Evolutionary conservation across 1,140 invertebrate genomes (phyloP).

Genomic region (Hormaphis cornu): DNA sequence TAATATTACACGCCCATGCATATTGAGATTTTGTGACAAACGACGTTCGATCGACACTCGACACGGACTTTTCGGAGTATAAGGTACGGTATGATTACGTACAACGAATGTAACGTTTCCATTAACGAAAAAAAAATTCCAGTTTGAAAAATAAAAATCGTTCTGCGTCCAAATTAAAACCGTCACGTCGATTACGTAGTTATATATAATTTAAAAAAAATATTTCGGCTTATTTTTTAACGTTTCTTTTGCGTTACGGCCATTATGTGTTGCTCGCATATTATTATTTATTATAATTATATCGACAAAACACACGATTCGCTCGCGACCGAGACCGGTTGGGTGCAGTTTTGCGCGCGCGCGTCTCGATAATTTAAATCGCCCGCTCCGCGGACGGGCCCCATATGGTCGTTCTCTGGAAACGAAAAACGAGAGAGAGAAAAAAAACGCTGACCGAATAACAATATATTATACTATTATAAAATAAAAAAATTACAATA

Average conservation of each 20-base stretch:
- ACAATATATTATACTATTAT: too few relatives aligned
- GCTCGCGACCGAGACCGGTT: neutral
- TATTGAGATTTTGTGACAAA: neutral
- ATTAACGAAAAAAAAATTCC: neutral
- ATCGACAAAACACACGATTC: too few relatives aligned
- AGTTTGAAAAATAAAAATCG: neutral
- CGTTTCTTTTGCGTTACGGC: neutral
- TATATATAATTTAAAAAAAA: too few relatives aligned
- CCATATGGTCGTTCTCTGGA: neutral
- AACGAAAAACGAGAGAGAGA: too few relatives aligned
- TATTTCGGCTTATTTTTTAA: neutral
- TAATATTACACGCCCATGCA: too few relatives aligned
- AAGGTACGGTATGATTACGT: too few relatives aligned
- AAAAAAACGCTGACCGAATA: slow-evolving; percentile 2
- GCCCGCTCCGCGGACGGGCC: neutral
- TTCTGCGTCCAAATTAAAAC: neutral
- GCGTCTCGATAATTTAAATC: slow-evolving; percentile 6
- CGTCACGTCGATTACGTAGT: too few relatives aligned
- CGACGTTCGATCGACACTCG: neutral
- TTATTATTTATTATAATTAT: too few relatives aligned
- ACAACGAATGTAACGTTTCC: neutral
- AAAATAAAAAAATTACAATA: too few relatives aligned
- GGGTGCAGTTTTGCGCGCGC: neutral
- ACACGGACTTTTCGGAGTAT: neutral
- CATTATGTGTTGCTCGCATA: neutral